Evolutionary conservation across 2,113 vertebrate genomes (phyloP).

Genomic region (Cisticola juncidis): DNA sequence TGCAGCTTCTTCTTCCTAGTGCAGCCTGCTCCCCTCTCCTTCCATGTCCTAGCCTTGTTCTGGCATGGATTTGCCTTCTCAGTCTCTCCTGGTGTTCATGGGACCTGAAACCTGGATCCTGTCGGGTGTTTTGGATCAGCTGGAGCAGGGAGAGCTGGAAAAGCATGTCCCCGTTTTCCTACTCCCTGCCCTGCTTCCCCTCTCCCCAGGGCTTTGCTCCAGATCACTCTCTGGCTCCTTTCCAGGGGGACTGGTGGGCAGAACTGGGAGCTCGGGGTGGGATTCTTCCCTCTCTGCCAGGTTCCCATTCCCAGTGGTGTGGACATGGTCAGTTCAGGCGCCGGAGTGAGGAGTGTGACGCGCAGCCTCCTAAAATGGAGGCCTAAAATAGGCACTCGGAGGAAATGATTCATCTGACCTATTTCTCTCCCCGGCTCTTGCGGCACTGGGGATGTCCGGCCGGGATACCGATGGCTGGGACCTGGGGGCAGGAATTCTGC

Average conservation of each 20-base stretch:
- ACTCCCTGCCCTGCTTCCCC: not conserved
- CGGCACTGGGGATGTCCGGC: not conserved
- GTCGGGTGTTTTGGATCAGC: not conserved
- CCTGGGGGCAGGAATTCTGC: not conserved
- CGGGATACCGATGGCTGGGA: rapidly evolving
- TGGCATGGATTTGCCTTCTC: not conserved
- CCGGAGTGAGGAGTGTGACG: not conserved
- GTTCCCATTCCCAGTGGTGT: rapidly evolving
- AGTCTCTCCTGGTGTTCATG: rapidly evolving
- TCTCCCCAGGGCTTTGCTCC: not conserved
- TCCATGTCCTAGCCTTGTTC: rapidly evolving
- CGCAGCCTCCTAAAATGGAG: conserved; percentile 38
- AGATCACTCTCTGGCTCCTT: rapidly evolving
- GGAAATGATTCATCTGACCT: conserved; percentile 72
- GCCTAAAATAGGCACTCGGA: conserved; percentile 53
- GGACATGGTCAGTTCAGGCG: not conserved
- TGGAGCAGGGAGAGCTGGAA: not conserved
- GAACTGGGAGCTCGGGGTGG: not conserved
- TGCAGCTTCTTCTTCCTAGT: not conserved
- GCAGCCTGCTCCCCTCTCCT: not conserved
- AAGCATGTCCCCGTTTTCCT: not conserved
- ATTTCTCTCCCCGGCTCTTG: conserved; percentile 37
- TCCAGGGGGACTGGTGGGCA: rapidly evolving
- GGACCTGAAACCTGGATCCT: rapidly evolving
- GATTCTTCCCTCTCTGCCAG: rapidly evolving